Evolutionary conservation across 2,888 invertebrate species (phyloP), one percentile per base, ranked within the genome.

Genomic region (Erpobdella octoculata): DNA sequence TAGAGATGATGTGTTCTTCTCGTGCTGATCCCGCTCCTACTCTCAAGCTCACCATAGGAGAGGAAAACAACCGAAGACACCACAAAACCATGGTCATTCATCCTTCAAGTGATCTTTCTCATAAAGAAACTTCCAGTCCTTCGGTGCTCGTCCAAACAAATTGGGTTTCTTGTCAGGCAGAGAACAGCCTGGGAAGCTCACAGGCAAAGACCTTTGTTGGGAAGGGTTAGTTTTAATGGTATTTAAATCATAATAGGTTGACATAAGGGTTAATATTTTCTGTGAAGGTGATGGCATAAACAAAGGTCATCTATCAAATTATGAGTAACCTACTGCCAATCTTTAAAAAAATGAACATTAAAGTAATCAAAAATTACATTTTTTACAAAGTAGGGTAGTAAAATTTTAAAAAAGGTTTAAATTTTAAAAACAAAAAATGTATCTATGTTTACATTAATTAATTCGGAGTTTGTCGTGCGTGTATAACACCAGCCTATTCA

Each of bases 1-100:
- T 64, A 64, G 73, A 72, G 28, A 68, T 75, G 28, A 76, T 72
- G 70, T 76, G 76, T 59, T 53, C 71, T 2, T 71, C 75, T 8
- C 18, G 33, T 9, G 73, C 70, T 5, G 76, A 76, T 53, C 76
- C 76, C 4, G 72, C 76, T 0, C 76, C 76, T 0, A 75, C 74
- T 1, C 37, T 76, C 58, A 71, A 71, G 61, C 38, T 76, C 28
- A 65, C 38, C 36, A 62, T 75, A n/a, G 71, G 70, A 4, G 33
- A 31, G 31, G 18, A 15, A 18, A 46, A 15, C 18, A 15, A 15
- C 46, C 36, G 64, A 15, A 28, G 48, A 25, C 69, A 71, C 9
- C 41, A 53, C 53, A 67, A 37, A 35, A 64, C 36, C 4, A 38
- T 75, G 21, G 61, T 76, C 62, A 69, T 72, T 0, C 76, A 73